A percentile compares a stretch with the other conserved stretches of the same genome.
Evolutionary conservation across 2,888 invertebrate species (phyloP).

Genomic region (Andrena haemorrhoa): DNA sequence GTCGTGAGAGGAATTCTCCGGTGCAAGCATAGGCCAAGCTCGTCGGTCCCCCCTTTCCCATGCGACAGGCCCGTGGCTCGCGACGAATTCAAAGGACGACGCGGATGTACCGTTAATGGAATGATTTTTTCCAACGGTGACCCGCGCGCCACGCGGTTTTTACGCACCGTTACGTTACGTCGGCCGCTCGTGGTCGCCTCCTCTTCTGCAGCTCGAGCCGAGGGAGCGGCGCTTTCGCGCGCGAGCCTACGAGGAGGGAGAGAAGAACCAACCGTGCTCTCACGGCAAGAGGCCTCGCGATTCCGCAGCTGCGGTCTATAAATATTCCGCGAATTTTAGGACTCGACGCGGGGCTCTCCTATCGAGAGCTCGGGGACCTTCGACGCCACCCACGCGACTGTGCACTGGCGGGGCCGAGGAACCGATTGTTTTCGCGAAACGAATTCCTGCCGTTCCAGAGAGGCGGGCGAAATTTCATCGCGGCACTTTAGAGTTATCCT

Average conservation of each 20-base stretch:
- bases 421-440: neutral
- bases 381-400: constrained; percentile 42
- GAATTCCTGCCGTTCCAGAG: neutral
- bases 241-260: neutral
- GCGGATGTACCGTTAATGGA: constrained; percentile 54
- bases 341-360: constrained; percentile 36
- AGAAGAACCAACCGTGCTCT: constrained; percentile 27
- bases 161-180: constrained; percentile 62
- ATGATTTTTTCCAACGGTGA: constrained; percentile 46
- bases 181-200: constrained; percentile 2
- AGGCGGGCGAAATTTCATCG: neutral
- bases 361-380: constrained; percentile 36
- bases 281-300: constrained; percentile 48
- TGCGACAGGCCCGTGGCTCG: constrained; percentile 8
- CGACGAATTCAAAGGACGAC: constrained; percentile 54
- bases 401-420: neutral
- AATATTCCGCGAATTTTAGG: constrained; percentile 73
- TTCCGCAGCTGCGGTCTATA: constrained; percentile 77
- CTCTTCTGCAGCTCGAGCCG: neutral
- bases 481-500: neutral
- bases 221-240: neutral
- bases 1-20: neutral
- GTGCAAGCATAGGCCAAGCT: neutral
- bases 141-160: constrained; percentile 45
- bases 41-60: neutral